A percentile compares a stretch with the other conserved stretches of the same genome.
phyloP scores from a whole-genome alignment of 2,797 vertebrate genomes.

The Melopsittacus undulatus region DNA sequence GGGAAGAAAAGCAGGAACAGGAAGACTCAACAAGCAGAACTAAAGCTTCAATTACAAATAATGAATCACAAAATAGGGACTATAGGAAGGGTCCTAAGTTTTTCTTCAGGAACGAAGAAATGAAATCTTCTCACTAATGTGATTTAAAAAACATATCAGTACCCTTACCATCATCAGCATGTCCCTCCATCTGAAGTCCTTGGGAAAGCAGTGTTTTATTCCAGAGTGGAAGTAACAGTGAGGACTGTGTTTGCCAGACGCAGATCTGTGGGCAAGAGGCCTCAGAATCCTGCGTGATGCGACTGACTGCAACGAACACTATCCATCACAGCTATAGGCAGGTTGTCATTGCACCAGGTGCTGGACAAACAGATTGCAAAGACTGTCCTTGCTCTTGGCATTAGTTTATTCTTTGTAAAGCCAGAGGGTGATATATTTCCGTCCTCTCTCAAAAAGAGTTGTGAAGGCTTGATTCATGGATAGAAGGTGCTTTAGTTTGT shows the following conservation, averaged over 20 bases:
- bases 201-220: not conserved
- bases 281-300: not conserved
- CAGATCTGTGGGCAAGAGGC: not conserved
- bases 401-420: not conserved
- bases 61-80: not conserved
- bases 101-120: not conserved
- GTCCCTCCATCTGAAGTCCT: not conserved
- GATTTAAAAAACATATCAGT: not conserved
- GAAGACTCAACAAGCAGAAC: slow-evolving; percentile 13
- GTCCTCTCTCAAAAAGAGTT: not conserved
- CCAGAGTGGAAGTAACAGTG: not conserved
- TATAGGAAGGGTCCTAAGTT: not conserved
- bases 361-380: not conserved
- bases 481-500: not conserved
- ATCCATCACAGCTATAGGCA: not conserved
- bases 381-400: not conserved
- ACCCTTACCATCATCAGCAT: not conserved
- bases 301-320: not conserved
- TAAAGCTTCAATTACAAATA: not conserved
- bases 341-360: rapidly evolving
- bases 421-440: not conserved
- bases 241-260: not conserved
- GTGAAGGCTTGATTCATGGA: not conserved
- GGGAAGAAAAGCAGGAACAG: not conserved
- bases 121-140: not conserved